Evolutionary conservation across 2,113 vertebrate species (phyloP), one percentile per base, ranked within the genome.

Genomic region (Erythrocebus patas): DNA sequence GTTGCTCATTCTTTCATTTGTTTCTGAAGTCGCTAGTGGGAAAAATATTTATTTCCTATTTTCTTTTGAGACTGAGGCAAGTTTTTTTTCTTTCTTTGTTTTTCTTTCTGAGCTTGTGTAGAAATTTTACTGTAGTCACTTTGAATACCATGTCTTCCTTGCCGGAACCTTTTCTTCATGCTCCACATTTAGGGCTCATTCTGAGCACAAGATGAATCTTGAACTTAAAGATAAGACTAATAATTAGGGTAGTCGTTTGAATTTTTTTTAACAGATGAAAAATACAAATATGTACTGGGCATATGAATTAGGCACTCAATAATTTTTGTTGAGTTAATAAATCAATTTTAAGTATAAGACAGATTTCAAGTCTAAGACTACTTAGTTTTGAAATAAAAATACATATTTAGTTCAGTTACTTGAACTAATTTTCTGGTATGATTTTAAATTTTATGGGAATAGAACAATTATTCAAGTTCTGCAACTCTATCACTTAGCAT

Each of bases 111-210:
- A 59, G 20, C 11, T 70, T 27, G 38, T 32, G 20, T n/a, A 18
- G 76, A 93, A 84, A 40, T 40, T 40, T 3, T 13, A 13, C 18
- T 38, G 45, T 9, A 16, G 17, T 35, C 48, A 76, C 14, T 50
- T 0, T 1, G 12, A 32, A 17, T 22, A 2, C 18, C 18, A 9
- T 27, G 9, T 6, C 30, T 61, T 59, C 35, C 25, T 76, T 32
- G 1, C 14, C 3, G 7, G n/a, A 5, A 30, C 1, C 13, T 27
- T 40, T 40, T 61, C n/a, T 66, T 68, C 22, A 1, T 10, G 3
- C 3, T 76, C 70, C 50, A 8, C 8, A 9, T 30, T 80, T 17
- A 78, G 57, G 64, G 27, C 57, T 93, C 14, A 6, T 43, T 50
- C 32, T 57, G 61, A 59, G 43, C 4, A 32, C 2, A 50, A 23